Percentiles rank a stretch among this genome's conserved stretches.
These are phyloP conservation scores for zebrafish (Danio rerio) DNA, from an alignment of 2,113 vertebrate species.

Conservation along the genomic window GRCz12tu NC_133189.1:9174501-9175000, in stretches of 20 bases:
- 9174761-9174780: constrained; percentile 79
- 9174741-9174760: constrained; percentile 80
- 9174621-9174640: constrained; percentile 77
- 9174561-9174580: constrained; percentile 79
- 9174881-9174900: too few relatives aligned
- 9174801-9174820: constrained; percentile 74
- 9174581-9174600: constrained; percentile 79
- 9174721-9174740: constrained; percentile 71
- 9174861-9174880: constrained; percentile 73
- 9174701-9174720: constrained; percentile 68
- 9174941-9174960: too few relatives aligned
- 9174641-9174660: constrained; percentile 73
- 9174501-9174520: too few relatives aligned
- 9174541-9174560: background rate
- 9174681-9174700: constrained; percentile 78
- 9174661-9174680: constrained; percentile 74
- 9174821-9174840: constrained; percentile 75
- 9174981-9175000: too few relatives aligned
- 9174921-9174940: too few relatives aligned
- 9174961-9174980: too few relatives aligned
- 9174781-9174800: constrained; percentile 82
- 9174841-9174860: constrained; percentile 79
- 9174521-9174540: too few relatives aligned
- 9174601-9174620: constrained; percentile 79
- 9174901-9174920: too few relatives aligned